These are phyloP conservation scores for Mythimna ferrago DNA, from an alignment of 2,888 invertebrate species.

Conservation along the genomic window DNA sequence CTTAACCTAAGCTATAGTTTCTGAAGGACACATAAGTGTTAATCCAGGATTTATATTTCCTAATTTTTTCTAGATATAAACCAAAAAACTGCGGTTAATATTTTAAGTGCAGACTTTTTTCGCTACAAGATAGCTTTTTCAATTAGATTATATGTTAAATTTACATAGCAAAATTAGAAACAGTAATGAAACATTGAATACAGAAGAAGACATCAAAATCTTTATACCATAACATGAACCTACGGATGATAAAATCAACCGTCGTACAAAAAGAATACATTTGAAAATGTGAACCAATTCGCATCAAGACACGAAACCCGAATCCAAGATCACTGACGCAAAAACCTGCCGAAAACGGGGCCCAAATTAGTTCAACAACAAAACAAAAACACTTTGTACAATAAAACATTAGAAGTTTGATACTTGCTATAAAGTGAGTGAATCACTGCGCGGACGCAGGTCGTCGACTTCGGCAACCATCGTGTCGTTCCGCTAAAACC, in stretches of 20 bases:
- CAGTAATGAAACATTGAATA: background rate
- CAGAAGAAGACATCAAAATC: background rate
- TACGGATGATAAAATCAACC: background rate
- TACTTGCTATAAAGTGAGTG: slow-evolving; percentile 56
- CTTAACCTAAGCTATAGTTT: no score
- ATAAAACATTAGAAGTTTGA: slow-evolving; percentile 58
- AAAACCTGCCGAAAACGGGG: slow-evolving; percentile 10
- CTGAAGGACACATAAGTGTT: no score
- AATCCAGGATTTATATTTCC: no score
- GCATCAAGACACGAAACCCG: background rate
- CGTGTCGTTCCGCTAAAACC: slow-evolving; percentile 62
- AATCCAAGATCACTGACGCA: background rate
- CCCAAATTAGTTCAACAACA: slow-evolving; percentile 38
- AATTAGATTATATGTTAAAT: background rate
- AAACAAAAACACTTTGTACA: slow-evolving; percentile 41
- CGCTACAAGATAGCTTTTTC: background rate
- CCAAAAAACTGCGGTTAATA: background rate
- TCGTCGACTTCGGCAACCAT: slow-evolving; percentile 59
- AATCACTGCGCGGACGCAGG: slow-evolving; percentile 54
- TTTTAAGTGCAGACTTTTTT: background rate
- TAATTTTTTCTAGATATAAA: no score
- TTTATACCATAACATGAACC: no score
- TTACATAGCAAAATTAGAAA: background rate
- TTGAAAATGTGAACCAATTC: background rate
- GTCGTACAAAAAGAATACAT: background rate